A percentile compares a stretch with the other conserved stretches of the same genome.
Evolutionary conservation across 92 coral and sea anemone genomes (phyloP).

Genomic region (Phenganax marumi): DNA sequence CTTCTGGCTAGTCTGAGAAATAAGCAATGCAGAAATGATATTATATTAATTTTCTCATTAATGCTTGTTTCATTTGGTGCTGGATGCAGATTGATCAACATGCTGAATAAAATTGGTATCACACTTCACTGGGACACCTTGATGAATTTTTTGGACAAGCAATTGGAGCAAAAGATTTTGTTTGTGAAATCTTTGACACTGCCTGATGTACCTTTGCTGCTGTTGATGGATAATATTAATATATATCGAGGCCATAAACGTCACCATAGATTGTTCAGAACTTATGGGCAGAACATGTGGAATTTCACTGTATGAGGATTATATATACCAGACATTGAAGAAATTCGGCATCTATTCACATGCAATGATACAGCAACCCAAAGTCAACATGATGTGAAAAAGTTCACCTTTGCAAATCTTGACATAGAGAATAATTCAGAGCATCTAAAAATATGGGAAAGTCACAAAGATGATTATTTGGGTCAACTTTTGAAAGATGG

Average conservation of each 20-base stretch:
- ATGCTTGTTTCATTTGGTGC: constrained; percentile 48
- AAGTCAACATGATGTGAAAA: constrained; percentile 33
- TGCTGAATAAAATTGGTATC: constrained; percentile 42
- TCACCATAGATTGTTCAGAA: background rate
- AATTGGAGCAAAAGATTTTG: constrained; percentile 9
- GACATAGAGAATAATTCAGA: constrained; percentile 38
- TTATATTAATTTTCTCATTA: constrained; percentile 36
- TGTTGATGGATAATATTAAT: background rate
- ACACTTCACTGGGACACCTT: constrained; percentile 50
- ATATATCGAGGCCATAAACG: background rate
- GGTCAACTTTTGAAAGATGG: constrained; percentile 27
- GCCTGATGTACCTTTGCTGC: background rate
- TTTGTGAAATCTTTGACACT: background rate
- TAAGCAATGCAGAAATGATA: constrained; percentile 40
- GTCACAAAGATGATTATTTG: constrained; percentile 16
- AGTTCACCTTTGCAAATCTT: constrained; percentile 3
- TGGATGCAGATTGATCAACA: constrained; percentile 44
- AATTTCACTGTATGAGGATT: constrained; percentile 3
- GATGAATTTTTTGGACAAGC: constrained; percentile 29
- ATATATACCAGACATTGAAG: constrained; percentile 5
- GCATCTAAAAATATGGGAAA: constrained; percentile 38
- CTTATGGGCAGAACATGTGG: background rate
- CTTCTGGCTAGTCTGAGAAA: constrained; percentile 42
- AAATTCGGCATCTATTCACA: constrained; percentile 8
- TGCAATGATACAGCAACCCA: constrained; percentile 18